Percentiles rank a stretch among this genome's conserved stretches.
Evolutionary conservation across 2,888 invertebrate species (phyloP).

Genomic region (Clistopyga incitator): DNA sequence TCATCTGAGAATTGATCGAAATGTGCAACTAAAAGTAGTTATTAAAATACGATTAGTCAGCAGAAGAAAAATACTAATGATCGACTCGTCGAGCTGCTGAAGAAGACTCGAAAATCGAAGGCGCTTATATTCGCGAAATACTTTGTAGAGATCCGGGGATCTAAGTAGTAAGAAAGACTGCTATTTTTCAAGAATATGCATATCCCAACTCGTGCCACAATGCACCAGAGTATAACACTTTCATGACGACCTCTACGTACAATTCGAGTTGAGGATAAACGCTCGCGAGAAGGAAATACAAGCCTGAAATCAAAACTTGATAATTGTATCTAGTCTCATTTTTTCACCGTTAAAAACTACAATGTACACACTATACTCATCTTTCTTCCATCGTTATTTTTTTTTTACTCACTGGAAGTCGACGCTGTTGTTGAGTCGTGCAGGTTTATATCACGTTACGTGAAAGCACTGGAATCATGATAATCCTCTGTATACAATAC

Average conservation of each 20-base stretch:
- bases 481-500: constrained; percentile 25
- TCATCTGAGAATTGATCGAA: neutral
- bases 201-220: constrained; percentile 66
- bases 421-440: constrained; percentile 7
- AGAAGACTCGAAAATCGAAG: neutral
- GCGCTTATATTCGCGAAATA: neutral
- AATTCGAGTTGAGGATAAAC: neutral
- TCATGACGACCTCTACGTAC: neutral
- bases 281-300: constrained; percentile 32
- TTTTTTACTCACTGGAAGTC: neutral
- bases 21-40: neutral
- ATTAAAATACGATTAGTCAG: neutral
- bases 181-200: constrained; percentile 71
- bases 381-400: constrained; percentile 18
- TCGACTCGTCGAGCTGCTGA: neutral
- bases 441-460: constrained; percentile 19
- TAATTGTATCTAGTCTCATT: constrained; percentile 35
- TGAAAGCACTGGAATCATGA: constrained; percentile 34
- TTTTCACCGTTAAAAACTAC: constrained; percentile 46
- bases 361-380: constrained; percentile 15
- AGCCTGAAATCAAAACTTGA: constrained; percentile 55
- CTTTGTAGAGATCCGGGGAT: constrained; percentile 61
- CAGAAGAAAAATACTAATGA: neutral
- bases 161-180: constrained; percentile 70
- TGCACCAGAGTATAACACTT: constrained; percentile 24